phyloP scores from a whole-genome alignment of 2,113 vertebrate species.

The Argyrosomus japonicus region DNA sequence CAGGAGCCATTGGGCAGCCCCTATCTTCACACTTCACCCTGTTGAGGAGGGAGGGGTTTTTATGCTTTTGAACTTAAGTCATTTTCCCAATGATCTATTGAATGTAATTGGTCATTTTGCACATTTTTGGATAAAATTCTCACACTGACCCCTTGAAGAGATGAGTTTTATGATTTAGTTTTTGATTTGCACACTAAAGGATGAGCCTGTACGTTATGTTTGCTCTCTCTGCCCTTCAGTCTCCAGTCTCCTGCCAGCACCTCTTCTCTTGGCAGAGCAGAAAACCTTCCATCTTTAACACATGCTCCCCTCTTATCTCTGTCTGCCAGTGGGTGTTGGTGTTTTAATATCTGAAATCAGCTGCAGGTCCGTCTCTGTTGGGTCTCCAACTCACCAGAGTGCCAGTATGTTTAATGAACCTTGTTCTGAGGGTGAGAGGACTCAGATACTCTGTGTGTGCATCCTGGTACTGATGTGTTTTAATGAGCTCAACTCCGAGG shows the following conservation, averaged over 20 bases:
- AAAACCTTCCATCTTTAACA: not conserved
- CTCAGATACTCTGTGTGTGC: not conserved
- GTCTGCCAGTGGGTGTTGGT: not conserved
- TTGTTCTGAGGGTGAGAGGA: not conserved
- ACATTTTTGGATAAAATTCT: not conserved
- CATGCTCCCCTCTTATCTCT: not conserved
- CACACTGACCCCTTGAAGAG: not conserved
- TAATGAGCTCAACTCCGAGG: constrained; percentile 28
- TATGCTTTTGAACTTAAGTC: not conserved
- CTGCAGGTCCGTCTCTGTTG: not conserved
- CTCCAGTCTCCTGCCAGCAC: not conserved
- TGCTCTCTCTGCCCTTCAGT: not conserved
- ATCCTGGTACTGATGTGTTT: not conserved
- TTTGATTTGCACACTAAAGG: not conserved
- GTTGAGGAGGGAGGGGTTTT: not conserved
- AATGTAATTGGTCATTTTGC: not conserved
- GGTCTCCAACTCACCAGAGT: not conserved
- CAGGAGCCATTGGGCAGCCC: too few species aligned
- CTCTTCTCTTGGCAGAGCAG: not conserved
- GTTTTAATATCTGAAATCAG: not conserved
- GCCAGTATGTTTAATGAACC: constrained; percentile 14
- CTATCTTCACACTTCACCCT: not conserved
- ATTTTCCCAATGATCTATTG: not conserved
- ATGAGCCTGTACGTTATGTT: not conserved
- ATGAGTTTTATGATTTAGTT: not conserved